phyloP scores from a whole-genome alignment of 2,113 vertebrate species.

The Bos taurus region ARS-UCD2.0 NC_037339.1:76980501-76981000 shows the following conservation, averaged over 20 bases:
- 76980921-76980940: neutral
- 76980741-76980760: neutral
- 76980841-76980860: neutral
- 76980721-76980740: neutral
- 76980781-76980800: neutral
- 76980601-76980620: neutral
- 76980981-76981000: constrained; percentile 15
- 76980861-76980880: neutral
- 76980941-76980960: neutral
- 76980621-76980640: neutral
- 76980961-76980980: neutral
- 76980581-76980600: neutral
- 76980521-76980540: neutral
- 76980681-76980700: neutral
- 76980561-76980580: neutral
- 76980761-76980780: neutral
- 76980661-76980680: neutral
- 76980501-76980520: neutral
- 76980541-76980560: neutral
- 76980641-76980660: neutral
- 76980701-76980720: neutral
- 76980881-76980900: neutral
- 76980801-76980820: neutral
- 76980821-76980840: neutral
- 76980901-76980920: constrained; percentile 29